Base-by-base conservation (phyloP, 2,888 invertebrate species). In the Andricus quercusramuli region DNA sequence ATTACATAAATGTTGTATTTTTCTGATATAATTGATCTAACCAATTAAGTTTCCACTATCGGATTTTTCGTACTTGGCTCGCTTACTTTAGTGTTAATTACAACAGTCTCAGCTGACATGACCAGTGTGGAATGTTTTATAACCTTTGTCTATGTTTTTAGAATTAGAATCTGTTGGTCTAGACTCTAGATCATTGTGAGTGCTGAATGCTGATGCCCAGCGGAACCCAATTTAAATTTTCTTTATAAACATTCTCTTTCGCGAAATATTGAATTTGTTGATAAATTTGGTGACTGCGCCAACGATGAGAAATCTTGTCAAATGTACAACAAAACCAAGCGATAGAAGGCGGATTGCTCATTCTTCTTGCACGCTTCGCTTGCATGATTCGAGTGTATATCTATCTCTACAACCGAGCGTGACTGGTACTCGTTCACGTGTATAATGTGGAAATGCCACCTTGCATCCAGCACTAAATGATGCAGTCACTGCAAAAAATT, bases 331-430 rank as follows among this genome's bases (percentile, higher is more conserved):
- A 70, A 70, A 70, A 29, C 29, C 29, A 51, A 20, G 32, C 32
- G 47, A 70, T 70, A 47, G 47, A 47, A 70, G 74, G 74, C 51
- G n/a, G 56, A 74, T 37, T 74, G 74, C 56, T 74, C 74, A 74
- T 74, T 74, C 74, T 37, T 74, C n/a, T 59, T 74, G 74, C 74
- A 74, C 74, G 74, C 56, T 32, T 74, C 59, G 74, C 74, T 74
- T 11, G 56, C 74, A 74, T 74, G 74, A 74, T 74, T 56, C 32
- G 32, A 74, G 56, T 56, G 32, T 51, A 74, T 74, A 74, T 74
- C 56, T 74, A 32, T 70, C 22, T 29, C 32, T 51, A 13, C 32
- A 74, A 37, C 51, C 13, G 32, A 74, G 47, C 56, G 74, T 74
- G 74, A 56, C 74, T 74, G 6, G n/a, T 74, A 56, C 32, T 74